Evolutionary conservation across 2,113 vertebrate species (phyloP).

Genomic region (Lipophrys pholis): DNA sequence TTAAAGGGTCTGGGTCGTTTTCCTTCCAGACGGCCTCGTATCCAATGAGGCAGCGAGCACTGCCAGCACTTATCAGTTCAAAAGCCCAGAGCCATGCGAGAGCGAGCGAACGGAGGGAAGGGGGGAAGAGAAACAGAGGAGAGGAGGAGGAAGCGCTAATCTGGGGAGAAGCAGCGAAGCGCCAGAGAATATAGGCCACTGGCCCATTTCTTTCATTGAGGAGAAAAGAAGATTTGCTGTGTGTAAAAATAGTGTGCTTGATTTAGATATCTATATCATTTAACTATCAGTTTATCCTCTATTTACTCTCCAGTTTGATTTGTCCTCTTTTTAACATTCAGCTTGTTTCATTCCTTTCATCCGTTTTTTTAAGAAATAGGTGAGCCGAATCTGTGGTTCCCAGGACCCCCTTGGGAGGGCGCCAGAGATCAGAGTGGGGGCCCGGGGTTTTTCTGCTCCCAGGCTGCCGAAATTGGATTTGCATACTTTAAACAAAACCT

Average conservation of each 20-base stretch:
- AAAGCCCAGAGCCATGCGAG: constrained; percentile 61
- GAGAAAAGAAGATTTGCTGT: constrained; percentile 69
- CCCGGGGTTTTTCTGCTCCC: too few relatives aligned
- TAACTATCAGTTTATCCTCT: not conserved
- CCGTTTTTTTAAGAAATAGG: too few relatives aligned
- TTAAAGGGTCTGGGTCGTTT: constrained; percentile 14
- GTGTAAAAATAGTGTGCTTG: constrained; percentile 67
- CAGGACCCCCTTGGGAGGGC: too few relatives aligned
- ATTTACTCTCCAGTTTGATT: not conserved
- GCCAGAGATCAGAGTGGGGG: too few relatives aligned
- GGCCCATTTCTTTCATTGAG: constrained; percentile 71
- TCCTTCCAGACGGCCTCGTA: constrained; percentile 51
- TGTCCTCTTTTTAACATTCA: not conserved
- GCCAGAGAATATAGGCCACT: constrained; percentile 77
- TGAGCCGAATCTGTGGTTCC: too few relatives aligned
- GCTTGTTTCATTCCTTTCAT: too few relatives aligned
- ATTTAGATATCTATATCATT: constrained; percentile 46
- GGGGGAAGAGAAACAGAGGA: constrained; percentile 19
- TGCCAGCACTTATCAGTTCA: constrained; percentile 75
- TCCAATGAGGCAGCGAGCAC: constrained; percentile 62
- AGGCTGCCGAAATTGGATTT: too few relatives aligned
- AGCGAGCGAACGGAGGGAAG: constrained; percentile 16
- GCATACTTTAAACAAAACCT: too few relatives aligned
- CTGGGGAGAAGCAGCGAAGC: constrained; percentile 62
- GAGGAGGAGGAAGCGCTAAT: constrained; percentile 65